Evolutionary conservation across 2,797 vertebrate species (phyloP), one percentile per base, ranked within the genome.

Genomic region (Luscinia luscinia): DNA sequence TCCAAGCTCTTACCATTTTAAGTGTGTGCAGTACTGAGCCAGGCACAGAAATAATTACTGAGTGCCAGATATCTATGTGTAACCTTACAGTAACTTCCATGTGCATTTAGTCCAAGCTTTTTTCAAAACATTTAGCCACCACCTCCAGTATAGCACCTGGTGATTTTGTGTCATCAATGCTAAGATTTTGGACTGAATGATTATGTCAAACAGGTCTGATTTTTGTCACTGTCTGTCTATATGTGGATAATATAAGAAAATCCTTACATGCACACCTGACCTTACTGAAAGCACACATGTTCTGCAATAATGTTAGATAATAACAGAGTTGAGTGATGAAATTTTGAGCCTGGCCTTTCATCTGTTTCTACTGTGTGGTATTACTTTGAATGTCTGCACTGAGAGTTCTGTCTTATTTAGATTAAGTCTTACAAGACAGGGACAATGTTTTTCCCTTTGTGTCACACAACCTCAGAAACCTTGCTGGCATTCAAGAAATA

Each of bases 191-290:
- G 45, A 66, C 19, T 59, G 41, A 92, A 70, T 5, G 2, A 16
- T 80, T 70, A 41, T 43, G 34, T 64, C 45, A 46, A 59, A 61
- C 36, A 28, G 34, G 14, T 86, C 59, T 85, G 68, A 92, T 82
- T 95, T 96, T 94, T 78, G 57, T 91, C 51, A 55, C 58, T 90
- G 93, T 82, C 34, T 38, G 11, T 79, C 77, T 76, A 84, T 48
- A 59, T 4, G 3, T 41, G 54, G n/a, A 13, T 84, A 82, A 76
- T 69, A 48, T 27, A 73, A 87, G 51, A 78, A 94, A 76, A 61
- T 43, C 34, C 91, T 91, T 87, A 64, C 19, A 15, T 19, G 41
- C 45, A 67, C 83, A 90, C 88, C 90, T 95, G 93, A 61, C 23
- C 52, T 87, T 82, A 82, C 66, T 84, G 73, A 91, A 91, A 84